A percentile compares a stretch with the other conserved stretches of the same genome.
phyloP scores from a whole-genome alignment of 2,888 invertebrate genomes.

The Torymus tubicola region DNA sequence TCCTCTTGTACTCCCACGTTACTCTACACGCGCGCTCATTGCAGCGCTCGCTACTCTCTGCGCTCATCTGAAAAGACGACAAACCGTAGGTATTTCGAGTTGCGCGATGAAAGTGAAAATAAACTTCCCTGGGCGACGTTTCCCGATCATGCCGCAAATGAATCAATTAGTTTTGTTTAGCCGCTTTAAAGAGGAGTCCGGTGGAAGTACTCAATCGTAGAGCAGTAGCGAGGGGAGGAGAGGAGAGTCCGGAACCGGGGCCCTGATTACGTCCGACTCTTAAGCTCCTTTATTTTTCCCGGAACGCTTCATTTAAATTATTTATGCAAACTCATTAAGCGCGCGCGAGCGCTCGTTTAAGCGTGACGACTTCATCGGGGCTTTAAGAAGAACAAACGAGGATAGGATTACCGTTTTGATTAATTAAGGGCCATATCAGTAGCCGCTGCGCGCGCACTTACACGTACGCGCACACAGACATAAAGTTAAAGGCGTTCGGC shows the following conservation, averaged over 20 bases:
- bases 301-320: slow-evolving; percentile 42
- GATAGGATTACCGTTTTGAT: slow-evolving; percentile 50
- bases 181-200: too few relatives aligned
- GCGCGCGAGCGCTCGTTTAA: slow-evolving; percentile 24
- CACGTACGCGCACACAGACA: neutral
- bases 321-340: slow-evolving; percentile 52
- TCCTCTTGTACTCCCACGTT: too few relatives aligned
- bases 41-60: too few relatives aligned
- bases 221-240: too few relatives aligned
- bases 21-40: too few relatives aligned
- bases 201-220: too few relatives aligned
- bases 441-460: neutral
- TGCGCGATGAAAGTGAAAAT: too few relatives aligned
- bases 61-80: too few relatives aligned
- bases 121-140: too few relatives aligned
- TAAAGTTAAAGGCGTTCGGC: slow-evolving; percentile 44
- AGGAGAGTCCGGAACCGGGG: neutral
- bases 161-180: too few relatives aligned
- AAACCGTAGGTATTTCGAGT: too few relatives aligned
- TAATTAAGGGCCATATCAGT: slow-evolving; percentile 50
- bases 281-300: slow-evolving; percentile 9
- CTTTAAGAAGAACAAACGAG: slow-evolving; percentile 43
- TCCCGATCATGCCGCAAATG: too few relatives aligned
- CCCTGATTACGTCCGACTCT: neutral
- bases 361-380: slow-evolving; percentile 51